Evolutionary conservation across 2,797 vertebrate genomes (phyloP).

Genomic region (Sebastes vulpes): DNA sequence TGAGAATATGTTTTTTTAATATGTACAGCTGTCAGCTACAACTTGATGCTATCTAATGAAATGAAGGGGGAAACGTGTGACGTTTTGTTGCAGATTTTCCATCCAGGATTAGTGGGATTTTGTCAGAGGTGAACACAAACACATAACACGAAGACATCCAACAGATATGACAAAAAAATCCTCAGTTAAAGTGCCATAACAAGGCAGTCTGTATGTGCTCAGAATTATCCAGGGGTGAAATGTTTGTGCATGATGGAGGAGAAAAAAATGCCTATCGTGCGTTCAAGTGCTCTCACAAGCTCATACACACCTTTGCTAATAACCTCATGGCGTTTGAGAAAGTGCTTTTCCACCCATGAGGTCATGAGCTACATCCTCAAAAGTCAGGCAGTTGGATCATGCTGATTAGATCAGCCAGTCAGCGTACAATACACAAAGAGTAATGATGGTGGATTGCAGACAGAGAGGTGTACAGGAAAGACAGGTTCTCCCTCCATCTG

Average conservation of each 20-base stretch:
- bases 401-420: slow-evolving; percentile 26
- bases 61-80: background rate
- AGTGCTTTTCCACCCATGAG: slow-evolving; percentile 3
- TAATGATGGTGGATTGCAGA: background rate
- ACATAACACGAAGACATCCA: background rate
- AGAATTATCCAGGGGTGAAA: background rate
- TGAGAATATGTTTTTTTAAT: background rate
- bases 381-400: slow-evolving; percentile 23
- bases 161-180: background rate
- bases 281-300: background rate
- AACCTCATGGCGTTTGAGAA: slow-evolving; percentile 9
- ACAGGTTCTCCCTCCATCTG: slow-evolving; percentile 28
- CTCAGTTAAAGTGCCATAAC: background rate
- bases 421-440: background rate
- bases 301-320: background rate
- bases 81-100: background rate
- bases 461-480: slow-evolving; percentile 9
- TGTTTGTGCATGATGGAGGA: background rate
- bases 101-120: background rate
- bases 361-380: slow-evolving; percentile 4
- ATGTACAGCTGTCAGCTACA: background rate
- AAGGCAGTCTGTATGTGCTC: background rate
- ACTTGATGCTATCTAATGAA: background rate
- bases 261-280: background rate
- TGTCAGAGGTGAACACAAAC: background rate